phyloP scores from a whole-genome alignment of 2,797 vertebrate genomes.

The Periophthalmus magnuspinnatus region DNA sequence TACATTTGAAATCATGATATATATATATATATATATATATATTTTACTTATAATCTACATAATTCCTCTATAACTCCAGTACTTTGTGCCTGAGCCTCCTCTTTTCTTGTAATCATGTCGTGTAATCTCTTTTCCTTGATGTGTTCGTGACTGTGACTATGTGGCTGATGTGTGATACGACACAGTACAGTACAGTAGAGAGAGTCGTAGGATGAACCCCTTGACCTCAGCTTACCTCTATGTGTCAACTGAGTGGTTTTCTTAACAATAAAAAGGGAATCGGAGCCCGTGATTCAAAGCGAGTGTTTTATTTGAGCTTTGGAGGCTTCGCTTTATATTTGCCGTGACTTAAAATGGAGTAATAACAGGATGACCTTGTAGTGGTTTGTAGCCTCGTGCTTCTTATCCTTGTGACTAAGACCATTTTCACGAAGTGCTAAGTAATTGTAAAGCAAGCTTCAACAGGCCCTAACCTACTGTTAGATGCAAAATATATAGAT shows the following conservation, averaged over 20 bases:
- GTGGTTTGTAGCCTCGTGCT: constrained; percentile 44
- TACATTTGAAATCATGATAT: too few species aligned
- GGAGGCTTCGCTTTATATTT: constrained; percentile 19
- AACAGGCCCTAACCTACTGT: neutral
- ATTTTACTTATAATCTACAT: too few species aligned
- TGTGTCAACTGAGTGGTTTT: constrained; percentile 17
- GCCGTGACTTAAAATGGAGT: constrained; percentile 23
- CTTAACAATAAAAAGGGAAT: constrained; percentile 19
- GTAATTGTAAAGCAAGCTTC: constrained; percentile 7
- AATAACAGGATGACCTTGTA: constrained; percentile 50
- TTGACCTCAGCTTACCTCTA: constrained; percentile 35
- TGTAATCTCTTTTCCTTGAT: constrained; percentile 30
- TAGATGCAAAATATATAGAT: neutral
- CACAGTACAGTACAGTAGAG: constrained; percentile 43
- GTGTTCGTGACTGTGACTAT: constrained; percentile 14
- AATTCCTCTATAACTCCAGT: constrained; percentile 46
- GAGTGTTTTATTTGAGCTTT: constrained; percentile 18
- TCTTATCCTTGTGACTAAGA: constrained; percentile 53
- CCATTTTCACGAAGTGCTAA: constrained; percentile 21
- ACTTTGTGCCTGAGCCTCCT: constrained; percentile 48
- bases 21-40: too few species aligned
- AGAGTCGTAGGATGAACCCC: constrained; percentile 50
- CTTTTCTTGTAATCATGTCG: constrained; percentile 68
- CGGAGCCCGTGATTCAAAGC: constrained; percentile 14
- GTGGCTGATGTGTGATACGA: constrained; percentile 38